phyloP scores from a whole-genome alignment of 92 coral and sea anemone species.

The Palythoa grandis region DNA sequence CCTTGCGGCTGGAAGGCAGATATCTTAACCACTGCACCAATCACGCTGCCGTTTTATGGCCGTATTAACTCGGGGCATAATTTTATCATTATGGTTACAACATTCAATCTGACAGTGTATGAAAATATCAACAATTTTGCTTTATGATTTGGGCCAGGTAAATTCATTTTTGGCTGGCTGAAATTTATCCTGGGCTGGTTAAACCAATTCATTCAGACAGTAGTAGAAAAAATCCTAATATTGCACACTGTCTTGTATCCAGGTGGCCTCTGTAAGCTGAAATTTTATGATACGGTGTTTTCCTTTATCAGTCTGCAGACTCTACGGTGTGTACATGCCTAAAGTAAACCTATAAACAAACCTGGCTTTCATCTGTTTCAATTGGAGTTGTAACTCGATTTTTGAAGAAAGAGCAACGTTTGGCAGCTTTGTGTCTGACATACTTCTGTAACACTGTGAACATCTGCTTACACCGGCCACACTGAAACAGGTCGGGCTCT shows the following conservation, averaged over 20 bases:
- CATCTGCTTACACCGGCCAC: slow-evolving; percentile 97
- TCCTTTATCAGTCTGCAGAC: background rate
- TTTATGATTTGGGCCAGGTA: too few relatives aligned
- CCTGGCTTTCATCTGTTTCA: slow-evolving; percentile 34
- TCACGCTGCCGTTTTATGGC: too few relatives aligned
- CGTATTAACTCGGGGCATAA: too few relatives aligned
- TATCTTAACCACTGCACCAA: too few relatives aligned
- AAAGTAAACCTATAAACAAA: background rate
- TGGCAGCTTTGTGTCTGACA: slow-evolving; percentile 80
- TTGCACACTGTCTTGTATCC: background rate
- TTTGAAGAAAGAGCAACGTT: slow-evolving; percentile 67
- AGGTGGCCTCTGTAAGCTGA: background rate
- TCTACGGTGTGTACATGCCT: background rate
- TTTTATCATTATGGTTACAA: too few relatives aligned
- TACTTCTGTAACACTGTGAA: slow-evolving; percentile 84
- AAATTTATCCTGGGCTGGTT: too few relatives aligned
- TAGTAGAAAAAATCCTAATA: background rate
- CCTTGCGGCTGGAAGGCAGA: too few relatives aligned
- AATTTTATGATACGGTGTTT: too few relatives aligned
- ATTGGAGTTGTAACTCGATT: slow-evolving; percentile 13
- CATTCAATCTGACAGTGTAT: too few relatives aligned
- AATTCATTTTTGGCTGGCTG: too few relatives aligned
- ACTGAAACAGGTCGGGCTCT: slow-evolving; percentile 95
- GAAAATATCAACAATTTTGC: too few relatives aligned
- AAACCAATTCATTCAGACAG: too few relatives aligned